phyloP scores from a whole-genome alignment of 2,113 vertebrate species.

The Tylochromis polylepis region DNA sequence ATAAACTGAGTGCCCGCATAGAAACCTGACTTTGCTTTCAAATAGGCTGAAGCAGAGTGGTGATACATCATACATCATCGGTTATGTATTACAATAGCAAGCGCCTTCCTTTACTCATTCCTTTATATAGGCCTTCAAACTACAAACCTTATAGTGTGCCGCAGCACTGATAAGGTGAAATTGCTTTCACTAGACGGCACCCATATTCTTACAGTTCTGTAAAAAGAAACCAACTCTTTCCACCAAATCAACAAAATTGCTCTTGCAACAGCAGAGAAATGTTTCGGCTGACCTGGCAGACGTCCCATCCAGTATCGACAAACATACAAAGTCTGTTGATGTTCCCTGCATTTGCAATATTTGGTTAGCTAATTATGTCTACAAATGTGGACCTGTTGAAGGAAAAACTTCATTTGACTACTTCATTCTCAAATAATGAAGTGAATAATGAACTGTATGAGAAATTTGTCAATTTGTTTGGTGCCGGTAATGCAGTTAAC shows the following conservation, averaged over 20 bases:
- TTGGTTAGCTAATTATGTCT: background rate
- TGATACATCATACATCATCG: background rate
- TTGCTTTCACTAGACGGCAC: conserved; percentile 5
- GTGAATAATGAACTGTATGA: background rate
- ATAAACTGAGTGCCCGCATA: background rate
- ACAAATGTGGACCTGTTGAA: background rate
- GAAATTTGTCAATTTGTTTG: background rate
- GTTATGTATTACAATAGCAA: background rate
- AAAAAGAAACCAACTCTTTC: background rate
- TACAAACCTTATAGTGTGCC: background rate
- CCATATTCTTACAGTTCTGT: background rate
- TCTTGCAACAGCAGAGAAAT: background rate
- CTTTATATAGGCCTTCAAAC: background rate
- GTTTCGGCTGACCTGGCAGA: background rate
- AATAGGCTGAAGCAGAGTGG: background rate
- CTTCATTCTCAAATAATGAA: background rate
- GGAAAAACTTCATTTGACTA: background rate
- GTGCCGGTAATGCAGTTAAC: background rate
- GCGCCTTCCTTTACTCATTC: background rate
- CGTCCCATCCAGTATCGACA: background rate
- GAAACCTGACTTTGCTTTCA: background rate
- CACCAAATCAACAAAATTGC: background rate
- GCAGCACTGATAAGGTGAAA: conserved; percentile 11
- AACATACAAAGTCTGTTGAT: background rate
- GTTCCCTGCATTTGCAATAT: background rate